Evolutionary conservation across 2,797 vertebrate species (phyloP).

Genomic region (Channa striata): DNA sequence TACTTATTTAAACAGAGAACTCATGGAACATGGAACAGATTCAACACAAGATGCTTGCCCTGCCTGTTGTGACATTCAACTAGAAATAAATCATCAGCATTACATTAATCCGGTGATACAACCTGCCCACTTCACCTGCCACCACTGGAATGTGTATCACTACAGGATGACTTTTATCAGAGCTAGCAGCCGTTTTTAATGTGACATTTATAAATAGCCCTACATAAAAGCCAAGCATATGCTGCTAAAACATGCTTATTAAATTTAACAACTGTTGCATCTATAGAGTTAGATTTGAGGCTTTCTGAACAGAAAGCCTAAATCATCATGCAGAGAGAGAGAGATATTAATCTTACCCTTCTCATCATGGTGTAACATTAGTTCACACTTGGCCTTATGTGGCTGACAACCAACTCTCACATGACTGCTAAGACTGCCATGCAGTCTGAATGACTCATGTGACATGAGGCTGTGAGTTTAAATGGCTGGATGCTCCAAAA

Average conservation of each 20-base stretch:
- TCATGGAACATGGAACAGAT: background rate
- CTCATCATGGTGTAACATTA: background rate
- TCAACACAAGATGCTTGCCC: slow-evolving; percentile 35
- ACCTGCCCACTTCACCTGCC: too few relatives aligned
- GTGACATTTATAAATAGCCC: too few relatives aligned
- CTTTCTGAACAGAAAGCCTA: background rate
- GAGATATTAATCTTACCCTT: background rate
- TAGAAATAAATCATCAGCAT: slow-evolving; percentile 26
- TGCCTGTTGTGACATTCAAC: slow-evolving; percentile 31
- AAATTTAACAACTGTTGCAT: background rate
- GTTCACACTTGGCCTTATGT: slow-evolving; percentile 9
- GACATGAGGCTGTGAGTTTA: slow-evolving; percentile 17
- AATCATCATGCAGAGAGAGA: background rate
- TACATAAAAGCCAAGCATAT: background rate
- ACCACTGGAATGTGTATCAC: background rate
- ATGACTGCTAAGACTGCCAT: slow-evolving; percentile 27
- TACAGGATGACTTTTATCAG: background rate
- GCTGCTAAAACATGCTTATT: too few relatives aligned
- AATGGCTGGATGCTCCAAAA: background rate
- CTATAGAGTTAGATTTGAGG: background rate
- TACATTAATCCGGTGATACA: too few relatives aligned
- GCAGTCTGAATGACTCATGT: slow-evolving; percentile 14
- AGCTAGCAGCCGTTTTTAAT: background rate
- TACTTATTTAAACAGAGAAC: background rate
- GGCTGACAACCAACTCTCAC: slow-evolving; percentile 10